Evolutionary conservation across 2,888 invertebrate genomes (phyloP), one percentile per base, ranked within the genome.

Genomic region (Eristalinus aeneus): DNA sequence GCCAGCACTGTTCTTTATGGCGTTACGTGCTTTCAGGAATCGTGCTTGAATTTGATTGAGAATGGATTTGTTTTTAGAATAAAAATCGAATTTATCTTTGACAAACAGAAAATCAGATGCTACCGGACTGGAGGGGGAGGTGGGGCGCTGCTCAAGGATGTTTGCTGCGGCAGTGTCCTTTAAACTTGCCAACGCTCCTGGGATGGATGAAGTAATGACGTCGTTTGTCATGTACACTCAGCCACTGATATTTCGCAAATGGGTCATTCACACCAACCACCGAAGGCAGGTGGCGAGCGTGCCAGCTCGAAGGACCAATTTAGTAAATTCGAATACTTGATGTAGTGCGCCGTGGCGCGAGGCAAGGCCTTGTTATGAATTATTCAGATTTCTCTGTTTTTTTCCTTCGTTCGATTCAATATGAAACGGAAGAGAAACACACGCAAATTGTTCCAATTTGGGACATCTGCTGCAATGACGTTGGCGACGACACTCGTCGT

Each of bases 1-100:
- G 32, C 22, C 46, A 58, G 73, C 32, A 63, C 69, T 69, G 22
- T 83, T 56, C 39, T 54, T 71, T 71, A 58, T 60, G 39, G 39
- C 64, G 27, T 64, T 53, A 67, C 60, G 65, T 65, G 31, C 53
- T 73, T 58, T 64, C 22, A 61, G 54, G 61, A 63, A 63, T 53
- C 16, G 22, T 31, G 54, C 61, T 60, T 77, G 69, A 69, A 77
- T 77, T 69, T 46, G 46, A 60, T 58, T 60, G 56, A 39, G 39
- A 64, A 54, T 53, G 71, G 32, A 46, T 46, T 46, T 46, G 46
- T 46, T 46, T 46, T 46, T 46, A 46, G 46, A 46, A 46, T 46
- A 46, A 46, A 46, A 46, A 16, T 46, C 46, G 46, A 46, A 46
- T 46, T 46, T 46, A 46, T 46, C 46, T 46, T 16, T 46, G 46